phyloP scores from a whole-genome alignment of 2,113 vertebrate species.

The Promerops cafer region DNA sequence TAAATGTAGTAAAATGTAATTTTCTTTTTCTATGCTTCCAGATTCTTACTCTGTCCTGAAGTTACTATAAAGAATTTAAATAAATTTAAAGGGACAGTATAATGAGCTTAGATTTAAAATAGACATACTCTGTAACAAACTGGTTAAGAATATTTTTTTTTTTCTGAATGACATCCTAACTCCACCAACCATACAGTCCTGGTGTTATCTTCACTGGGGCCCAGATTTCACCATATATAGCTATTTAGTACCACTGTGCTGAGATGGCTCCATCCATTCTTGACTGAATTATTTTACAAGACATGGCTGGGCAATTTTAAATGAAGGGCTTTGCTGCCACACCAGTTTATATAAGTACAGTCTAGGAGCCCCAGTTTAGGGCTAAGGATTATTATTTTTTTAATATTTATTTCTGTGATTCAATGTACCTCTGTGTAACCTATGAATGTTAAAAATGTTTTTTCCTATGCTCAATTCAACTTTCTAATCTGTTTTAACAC shows the following conservation, averaged over 20 bases:
- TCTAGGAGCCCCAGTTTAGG: background rate
- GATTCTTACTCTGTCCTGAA: background rate
- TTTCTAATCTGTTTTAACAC: background rate
- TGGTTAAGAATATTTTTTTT: background rate
- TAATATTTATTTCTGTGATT: background rate
- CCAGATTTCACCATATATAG: background rate
- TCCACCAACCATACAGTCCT: background rate
- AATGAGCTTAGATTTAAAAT: background rate
- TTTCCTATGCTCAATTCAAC: background rate
- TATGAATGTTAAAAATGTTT: background rate
- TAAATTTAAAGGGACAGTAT: background rate
- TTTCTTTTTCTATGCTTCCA: background rate
- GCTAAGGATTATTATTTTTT: background rate
- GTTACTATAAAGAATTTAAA: background rate
- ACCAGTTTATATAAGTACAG: background rate
- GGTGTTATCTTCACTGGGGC: background rate
- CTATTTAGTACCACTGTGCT: background rate
- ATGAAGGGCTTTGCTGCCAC: background rate
- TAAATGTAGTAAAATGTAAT: background rate
- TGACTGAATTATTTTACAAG: background rate
- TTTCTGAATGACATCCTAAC: background rate
- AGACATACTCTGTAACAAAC: background rate
- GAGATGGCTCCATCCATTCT: background rate
- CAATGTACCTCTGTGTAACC: background rate
- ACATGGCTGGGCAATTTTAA: background rate